phyloP scores from a whole-genome alignment of 30 jellyfish, hydroid and myxozoan species.

The Cassiopea xamachana region DNA sequence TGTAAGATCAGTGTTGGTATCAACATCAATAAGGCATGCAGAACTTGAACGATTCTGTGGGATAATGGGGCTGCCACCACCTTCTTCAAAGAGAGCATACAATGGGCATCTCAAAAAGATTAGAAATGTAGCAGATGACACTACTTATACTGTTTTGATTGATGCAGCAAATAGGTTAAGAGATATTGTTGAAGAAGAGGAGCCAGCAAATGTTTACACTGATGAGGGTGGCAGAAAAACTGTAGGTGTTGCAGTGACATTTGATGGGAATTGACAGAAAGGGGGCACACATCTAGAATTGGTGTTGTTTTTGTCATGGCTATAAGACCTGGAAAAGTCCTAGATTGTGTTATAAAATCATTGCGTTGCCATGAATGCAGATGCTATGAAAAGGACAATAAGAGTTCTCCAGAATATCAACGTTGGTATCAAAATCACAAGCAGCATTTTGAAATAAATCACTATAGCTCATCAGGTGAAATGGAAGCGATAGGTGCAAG shows the following conservation, averaged over 20 bases:
- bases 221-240: conserved; percentile 12
- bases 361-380: conserved; percentile 16
- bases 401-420: not conserved
- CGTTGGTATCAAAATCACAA: conserved; percentile 14
- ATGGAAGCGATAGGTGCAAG: conserved; percentile 65
- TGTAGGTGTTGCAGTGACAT: conserved; percentile 26
- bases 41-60: conserved; percentile 24
- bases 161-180: conserved; percentile 25
- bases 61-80: conserved; percentile 32
- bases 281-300: conserved; percentile 38
- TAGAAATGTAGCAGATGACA: not conserved
- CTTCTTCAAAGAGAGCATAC: conserved; percentile 20
- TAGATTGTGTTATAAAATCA: conserved; percentile 29
- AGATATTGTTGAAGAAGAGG: conserved; percentile 7
- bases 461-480: conserved; percentile 53
- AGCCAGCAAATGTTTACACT: not conserved
- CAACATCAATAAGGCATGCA: not conserved
- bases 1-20: not conserved
- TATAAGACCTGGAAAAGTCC: conserved; percentile 29
- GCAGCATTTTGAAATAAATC: conserved; percentile 28
- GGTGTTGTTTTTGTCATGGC: conserved; percentile 44
- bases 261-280: conserved; percentile 38
- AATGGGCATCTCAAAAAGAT: conserved; percentile 5
- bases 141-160: not conserved
- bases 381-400: conserved; percentile 11